These are phyloP conservation scores for Labia minor DNA, from an alignment of 2,888 invertebrate genomes.

Conservation along the genomic window DNA sequence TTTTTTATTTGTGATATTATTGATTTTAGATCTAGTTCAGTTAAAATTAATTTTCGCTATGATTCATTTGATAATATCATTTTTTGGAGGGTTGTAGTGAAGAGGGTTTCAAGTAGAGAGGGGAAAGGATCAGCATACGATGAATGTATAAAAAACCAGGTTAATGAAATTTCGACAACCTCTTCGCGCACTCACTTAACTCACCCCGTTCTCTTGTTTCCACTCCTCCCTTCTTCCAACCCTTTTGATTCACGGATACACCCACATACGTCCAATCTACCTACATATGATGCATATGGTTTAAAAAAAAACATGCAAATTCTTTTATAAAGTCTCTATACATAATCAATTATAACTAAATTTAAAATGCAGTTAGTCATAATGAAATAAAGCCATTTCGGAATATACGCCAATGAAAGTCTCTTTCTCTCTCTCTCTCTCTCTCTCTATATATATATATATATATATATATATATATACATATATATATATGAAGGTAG, in stretches of 20 bases:
- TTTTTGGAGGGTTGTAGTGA: too few relatives aligned
- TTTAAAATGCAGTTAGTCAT: constrained; percentile 13
- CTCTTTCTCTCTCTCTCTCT: background rate
- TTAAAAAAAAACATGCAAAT: constrained; percentile 13
- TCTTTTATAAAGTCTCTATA: constrained; percentile 13
- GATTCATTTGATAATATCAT: too few relatives aligned
- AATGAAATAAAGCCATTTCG: constrained; percentile 8
- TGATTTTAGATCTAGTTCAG: too few relatives aligned
- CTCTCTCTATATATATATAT: too few relatives aligned
- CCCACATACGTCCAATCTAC: background rate
- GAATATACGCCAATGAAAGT: too few relatives aligned
- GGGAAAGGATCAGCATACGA: too few relatives aligned
- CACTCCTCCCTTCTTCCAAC: too few relatives aligned
- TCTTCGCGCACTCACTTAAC: background rate
- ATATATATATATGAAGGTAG: too few relatives aligned
- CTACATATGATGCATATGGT: too few relatives aligned
- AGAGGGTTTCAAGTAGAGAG: too few relatives aligned
- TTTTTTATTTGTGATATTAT: too few relatives aligned
- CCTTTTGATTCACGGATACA: background rate
- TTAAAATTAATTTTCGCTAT: too few relatives aligned
- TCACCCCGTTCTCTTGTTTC: background rate
- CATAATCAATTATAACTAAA: constrained; percentile 5
- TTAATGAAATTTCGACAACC: background rate
- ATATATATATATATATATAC: background rate
- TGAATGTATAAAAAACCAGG: background rate